Evolutionary conservation across 1,140 invertebrate genomes (phyloP), one percentile per base, ranked within the genome.

Genomic region (Hypothenemus hampei): DNA sequence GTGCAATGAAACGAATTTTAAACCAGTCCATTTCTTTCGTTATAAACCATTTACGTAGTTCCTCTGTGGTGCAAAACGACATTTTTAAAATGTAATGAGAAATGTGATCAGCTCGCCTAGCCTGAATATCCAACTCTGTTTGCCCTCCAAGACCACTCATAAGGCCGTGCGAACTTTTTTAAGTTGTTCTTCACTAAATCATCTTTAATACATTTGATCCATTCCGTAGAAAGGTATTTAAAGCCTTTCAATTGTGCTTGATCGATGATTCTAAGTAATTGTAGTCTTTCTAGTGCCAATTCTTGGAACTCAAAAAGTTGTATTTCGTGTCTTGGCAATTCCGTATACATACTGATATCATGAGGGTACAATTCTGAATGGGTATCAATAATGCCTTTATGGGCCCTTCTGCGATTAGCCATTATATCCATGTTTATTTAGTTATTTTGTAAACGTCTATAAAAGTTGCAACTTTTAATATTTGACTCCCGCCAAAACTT

Each of bases 1-100:
- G 76, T 2, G 76, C 76, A 5, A 73, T 72, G 71, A 95, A 95
- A 64, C 91, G 81, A 66, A 89, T 83, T 68, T 83, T 82, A 64
- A 99, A 97, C 13, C 96, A 76, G 65, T 98, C 94, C 33, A 89
- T 69, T 79, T 99, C 97, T 58, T 90, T 81, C 20, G 78, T 70
- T 8, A 97, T 76, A 68, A 97, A 96, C 93, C 95, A 98, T 44
- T 84, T 78, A 24, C 85, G 75, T 18, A 91, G 75, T 46, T 97
- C 90, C 56, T 93, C 87, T 11, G 88, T 87, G 50, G 84, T 76
- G 66, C 91, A 97, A 76, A 92, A 97, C 2, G 91, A 91, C 26
- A 99, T 71, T 55, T 93, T 78, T 2, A 98, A 75, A 58, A 97
- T 89, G 72, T 91, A 97, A 73, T 99, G 96, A 1, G 93, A 93